Evolutionary conservation across 2,797 vertebrate genomes (phyloP), one percentile per base, ranked within the genome.

Genomic region (Fratercula arctica): DNA sequence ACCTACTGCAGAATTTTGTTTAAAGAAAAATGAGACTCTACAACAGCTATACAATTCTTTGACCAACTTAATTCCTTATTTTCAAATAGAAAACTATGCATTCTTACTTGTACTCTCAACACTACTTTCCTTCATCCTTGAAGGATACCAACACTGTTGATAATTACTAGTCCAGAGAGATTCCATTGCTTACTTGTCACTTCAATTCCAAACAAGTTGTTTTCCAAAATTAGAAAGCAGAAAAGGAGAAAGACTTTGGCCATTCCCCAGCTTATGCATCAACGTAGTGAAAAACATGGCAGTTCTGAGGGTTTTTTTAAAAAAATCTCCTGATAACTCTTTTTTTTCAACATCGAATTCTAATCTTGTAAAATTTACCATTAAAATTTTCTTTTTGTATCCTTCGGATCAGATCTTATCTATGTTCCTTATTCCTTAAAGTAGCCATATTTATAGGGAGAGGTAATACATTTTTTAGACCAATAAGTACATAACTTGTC

Each of bases 251-350:
- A 57, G 11, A 41, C 35, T 26, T 73, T 82, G 33, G 4, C 10
- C 1, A 6, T 54, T 78, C 11, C 11, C 14, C 5, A 39, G 6
- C 0, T 56, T 41, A 37, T 2, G 3, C 6, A 39, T 9, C n/a
- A 57, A 77, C 46, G 11, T 11, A 83, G 19, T 51, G 31, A 51
- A 70, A 87, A 91, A 3, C 2, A 26, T 10, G 3, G 2, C 5
- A 79, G 6, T 67, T 84, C 16, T 78, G n/a, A n/a, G n/a, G n/a
- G n/a, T n/a, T n/a, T n/a, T n/a, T n/a, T n/a, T n/a, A n/a, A n/a
- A n/a, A n/a, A n/a, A n/a, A 7, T 70, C 1, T 53, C 11, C 21
- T 20, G 4, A 39, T 31, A 67, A 80, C 8, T 54, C 1, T 6
- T 18, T 16, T 63, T 61, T 51, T n/a, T 31, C 3, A 19, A 15